Percentiles rank a stretch among this genome's conserved stretches.
Evolutionary conservation across 2,888 invertebrate species (phyloP).

Genomic region (Drosophila testacea): DNA sequence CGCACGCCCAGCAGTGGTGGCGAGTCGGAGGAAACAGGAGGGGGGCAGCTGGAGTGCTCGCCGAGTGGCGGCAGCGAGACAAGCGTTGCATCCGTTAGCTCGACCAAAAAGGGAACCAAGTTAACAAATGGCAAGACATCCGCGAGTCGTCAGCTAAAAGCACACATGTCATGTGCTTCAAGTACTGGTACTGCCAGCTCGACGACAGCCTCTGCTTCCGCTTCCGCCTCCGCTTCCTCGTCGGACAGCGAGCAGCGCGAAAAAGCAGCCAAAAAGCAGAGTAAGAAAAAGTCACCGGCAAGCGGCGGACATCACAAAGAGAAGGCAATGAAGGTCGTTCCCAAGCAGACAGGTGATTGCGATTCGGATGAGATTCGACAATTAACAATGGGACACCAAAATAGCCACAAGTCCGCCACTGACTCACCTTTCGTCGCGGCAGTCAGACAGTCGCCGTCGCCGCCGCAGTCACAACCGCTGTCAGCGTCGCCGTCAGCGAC

Average conservation of each 20-base stretch:
- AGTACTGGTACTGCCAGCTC: constrained; percentile 81
- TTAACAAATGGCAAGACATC: constrained; percentile 60
- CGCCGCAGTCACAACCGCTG: constrained; percentile 29
- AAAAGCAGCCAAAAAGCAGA: constrained; percentile 71
- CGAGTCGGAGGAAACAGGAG: constrained; percentile 78
- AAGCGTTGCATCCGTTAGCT: constrained; percentile 85
- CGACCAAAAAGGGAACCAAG: constrained; percentile 79
- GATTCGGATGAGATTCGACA: constrained; percentile 12
- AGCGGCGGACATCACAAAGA: constrained; percentile 44
- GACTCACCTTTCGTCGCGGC: constrained; percentile 41
- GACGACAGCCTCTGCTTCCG: constrained; percentile 83
- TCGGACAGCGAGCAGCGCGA: constrained; percentile 78
- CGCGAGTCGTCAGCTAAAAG: constrained; percentile 80
- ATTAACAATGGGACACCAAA: constrained; percentile 59
- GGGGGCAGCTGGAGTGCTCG: constrained; percentile 81
- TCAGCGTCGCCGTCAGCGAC: constrained; percentile 69
- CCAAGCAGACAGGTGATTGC: constrained; percentile 47
- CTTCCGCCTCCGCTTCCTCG: constrained; percentile 52
- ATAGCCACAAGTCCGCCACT: constrained; percentile 65
- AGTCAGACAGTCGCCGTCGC: constrained; percentile 43
- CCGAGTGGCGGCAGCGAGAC: constrained; percentile 86
- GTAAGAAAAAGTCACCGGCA: constrained; percentile 72
- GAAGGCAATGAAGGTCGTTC: constrained; percentile 44
- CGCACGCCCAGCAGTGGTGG: constrained; percentile 84
- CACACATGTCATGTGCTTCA: constrained; percentile 59